Evolutionary conservation across 2,888 invertebrate genomes (phyloP).

Genomic region (Drosophila vallismaia): DNA sequence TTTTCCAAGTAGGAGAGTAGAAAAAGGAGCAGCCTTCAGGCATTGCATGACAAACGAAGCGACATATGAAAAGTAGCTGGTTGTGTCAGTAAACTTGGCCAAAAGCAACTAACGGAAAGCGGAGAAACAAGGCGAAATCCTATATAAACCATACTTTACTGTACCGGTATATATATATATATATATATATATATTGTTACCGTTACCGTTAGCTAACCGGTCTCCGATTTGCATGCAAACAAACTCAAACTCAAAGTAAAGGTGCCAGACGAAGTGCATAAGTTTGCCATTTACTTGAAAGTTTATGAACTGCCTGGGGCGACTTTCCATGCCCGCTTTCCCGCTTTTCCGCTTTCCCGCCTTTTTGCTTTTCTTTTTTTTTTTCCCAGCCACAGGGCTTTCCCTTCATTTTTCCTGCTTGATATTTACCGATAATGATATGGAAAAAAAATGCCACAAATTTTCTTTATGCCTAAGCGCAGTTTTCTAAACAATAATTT

Average conservation of each 20-base stretch:
- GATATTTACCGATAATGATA: slow-evolving; percentile 35
- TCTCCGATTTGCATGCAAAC: slow-evolving; percentile 47
- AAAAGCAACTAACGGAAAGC: slow-evolving; percentile 5
- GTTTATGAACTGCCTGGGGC: slow-evolving; percentile 66
- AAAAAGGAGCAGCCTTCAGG: slow-evolving; percentile 17
- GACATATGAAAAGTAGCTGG: slow-evolving; percentile 57
- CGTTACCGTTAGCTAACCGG: slow-evolving; percentile 16
- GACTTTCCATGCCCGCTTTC: slow-evolving; percentile 7
- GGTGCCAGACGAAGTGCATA: slow-evolving; percentile 61
- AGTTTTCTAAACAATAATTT: too few species aligned
- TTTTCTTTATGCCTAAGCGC: neutral
- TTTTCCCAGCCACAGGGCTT: neutral
- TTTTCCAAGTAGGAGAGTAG: slow-evolving; percentile 1
- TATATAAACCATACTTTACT: slow-evolving; percentile 3
- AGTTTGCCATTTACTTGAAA: slow-evolving; percentile 71
- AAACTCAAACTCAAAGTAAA: slow-evolving; percentile 40
- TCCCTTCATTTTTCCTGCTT: slow-evolving; percentile 7
- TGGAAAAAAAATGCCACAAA: slow-evolving; percentile 4
- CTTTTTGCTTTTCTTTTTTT: neutral
- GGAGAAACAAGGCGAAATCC: slow-evolving; percentile 29
- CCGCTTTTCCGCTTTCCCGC: neutral
- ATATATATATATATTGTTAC: slow-evolving; percentile 4
- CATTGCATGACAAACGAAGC: slow-evolving; percentile 65
- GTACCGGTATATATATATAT: neutral
- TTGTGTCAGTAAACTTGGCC: slow-evolving; percentile 41